Conservation (phyloP, 1,140 invertebrate genomes). For the Apis florea region DNA sequence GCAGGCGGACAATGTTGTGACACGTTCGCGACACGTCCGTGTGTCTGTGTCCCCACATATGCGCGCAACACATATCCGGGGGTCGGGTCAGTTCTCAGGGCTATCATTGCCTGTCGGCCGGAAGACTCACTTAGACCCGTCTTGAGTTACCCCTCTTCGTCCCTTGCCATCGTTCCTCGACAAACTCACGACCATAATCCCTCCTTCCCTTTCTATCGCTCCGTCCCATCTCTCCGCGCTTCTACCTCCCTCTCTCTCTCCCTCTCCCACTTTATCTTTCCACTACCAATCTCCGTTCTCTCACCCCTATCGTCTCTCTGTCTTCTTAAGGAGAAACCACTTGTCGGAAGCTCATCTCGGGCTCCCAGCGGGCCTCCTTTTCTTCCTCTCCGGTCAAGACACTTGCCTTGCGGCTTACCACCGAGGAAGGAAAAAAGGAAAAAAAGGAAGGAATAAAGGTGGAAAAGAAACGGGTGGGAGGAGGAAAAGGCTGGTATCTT, state of each 20-base stretch:
- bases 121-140: constrained; percentile 81
- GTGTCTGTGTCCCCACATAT: constrained; percentile 69
- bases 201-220: constrained; percentile 53
- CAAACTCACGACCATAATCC: constrained; percentile 64
- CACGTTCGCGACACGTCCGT: constrained; percentile 58
- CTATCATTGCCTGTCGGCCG: constrained; percentile 80
- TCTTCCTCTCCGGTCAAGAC: constrained; percentile 30
- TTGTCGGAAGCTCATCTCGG: constrained; percentile 43
- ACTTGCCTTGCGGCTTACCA: constrained; percentile 47
- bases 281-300: constrained; percentile 35
- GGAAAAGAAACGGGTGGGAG: not conserved
- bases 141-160: constrained; percentile 79
- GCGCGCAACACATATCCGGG: constrained; percentile 78
- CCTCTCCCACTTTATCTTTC: not conserved
- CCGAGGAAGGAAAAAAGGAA: not conserved
- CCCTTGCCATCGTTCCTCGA: constrained; percentile 62
- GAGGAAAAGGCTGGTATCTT: constrained; percentile 5
- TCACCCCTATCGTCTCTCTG: constrained; percentile 49
- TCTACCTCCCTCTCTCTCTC: constrained; percentile 26
- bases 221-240: constrained; percentile 21
- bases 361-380: not conserved
- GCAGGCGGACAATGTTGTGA: constrained; percentile 56
- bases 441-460: not conserved
- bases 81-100: constrained; percentile 80
- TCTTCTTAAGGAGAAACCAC: constrained; percentile 42